phyloP scores from a whole-genome alignment of 2,113 vertebrate genomes.

The Bubo scandiacus region DNA sequence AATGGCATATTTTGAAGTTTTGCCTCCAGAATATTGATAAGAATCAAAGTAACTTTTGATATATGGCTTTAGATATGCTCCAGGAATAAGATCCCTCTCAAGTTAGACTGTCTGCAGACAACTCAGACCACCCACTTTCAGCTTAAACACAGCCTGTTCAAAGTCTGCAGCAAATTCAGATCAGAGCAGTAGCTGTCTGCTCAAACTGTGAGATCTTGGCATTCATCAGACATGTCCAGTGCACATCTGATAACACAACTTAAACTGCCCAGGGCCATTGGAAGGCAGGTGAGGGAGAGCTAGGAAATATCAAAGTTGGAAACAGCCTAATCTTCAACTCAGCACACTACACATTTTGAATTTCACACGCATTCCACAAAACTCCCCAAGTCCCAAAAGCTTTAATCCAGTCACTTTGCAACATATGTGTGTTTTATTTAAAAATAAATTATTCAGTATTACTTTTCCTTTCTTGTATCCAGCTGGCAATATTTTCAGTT shows the following conservation, averaged over 20 bases:
- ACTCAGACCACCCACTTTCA: conserved; percentile 63
- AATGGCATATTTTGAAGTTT: conserved; percentile 58
- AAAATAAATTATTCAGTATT: conserved; percentile 61
- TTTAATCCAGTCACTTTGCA: conserved; percentile 60
- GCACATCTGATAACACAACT: neutral
- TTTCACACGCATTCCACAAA: conserved; percentile 61
- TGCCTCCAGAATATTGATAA: conserved; percentile 59
- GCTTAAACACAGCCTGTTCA: conserved; percentile 41
- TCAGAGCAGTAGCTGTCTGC: conserved; percentile 54
- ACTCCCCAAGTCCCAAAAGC: conserved; percentile 45
- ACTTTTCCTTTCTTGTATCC: conserved; percentile 49
- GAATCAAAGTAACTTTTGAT: conserved; percentile 70
- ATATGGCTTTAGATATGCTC: conserved; percentile 53
- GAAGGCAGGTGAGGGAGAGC: conserved; percentile 47
- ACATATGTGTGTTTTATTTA: conserved; percentile 49
- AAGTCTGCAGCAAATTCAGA: conserved; percentile 28
- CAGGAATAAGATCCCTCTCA: conserved; percentile 57
- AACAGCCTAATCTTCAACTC: conserved; percentile 41
- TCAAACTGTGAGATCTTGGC: conserved; percentile 35
- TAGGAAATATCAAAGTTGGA: conserved; percentile 42
- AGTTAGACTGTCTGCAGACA: conserved; percentile 63
- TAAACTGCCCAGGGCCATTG: conserved; percentile 46
- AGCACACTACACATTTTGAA: conserved; percentile 31
- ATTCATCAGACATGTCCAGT: conserved; percentile 44
- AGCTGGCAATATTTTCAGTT: conserved; percentile 36